Percentiles rank a stretch among this genome's conserved stretches.
phyloP scores from a whole-genome alignment of 2,113 vertebrate species.

The Melanotaenia duboulayi region DNA sequence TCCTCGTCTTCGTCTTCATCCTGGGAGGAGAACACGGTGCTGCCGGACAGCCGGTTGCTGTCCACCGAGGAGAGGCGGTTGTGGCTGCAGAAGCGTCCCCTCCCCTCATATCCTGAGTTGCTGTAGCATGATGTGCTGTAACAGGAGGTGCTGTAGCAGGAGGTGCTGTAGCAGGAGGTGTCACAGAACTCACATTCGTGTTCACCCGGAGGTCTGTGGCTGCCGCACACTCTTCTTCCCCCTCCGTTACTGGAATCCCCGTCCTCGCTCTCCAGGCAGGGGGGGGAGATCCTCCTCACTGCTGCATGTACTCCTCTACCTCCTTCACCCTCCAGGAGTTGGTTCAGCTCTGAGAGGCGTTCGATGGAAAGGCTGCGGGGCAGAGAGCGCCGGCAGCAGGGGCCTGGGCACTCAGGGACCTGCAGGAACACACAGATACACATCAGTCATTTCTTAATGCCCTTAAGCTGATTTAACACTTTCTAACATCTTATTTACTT shows the following conservation, averaged over 20 bases:
- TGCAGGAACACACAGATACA: slow-evolving; percentile 19
- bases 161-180: slow-evolving; percentile 93
- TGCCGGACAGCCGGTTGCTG: slow-evolving; percentile 95
- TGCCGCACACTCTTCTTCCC: slow-evolving; percentile 73
- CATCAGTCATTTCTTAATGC: too few species aligned
- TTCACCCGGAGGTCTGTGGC: slow-evolving; percentile 83
- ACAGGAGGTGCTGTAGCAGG: slow-evolving; percentile 94
- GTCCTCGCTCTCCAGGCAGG: slow-evolving; percentile 85
- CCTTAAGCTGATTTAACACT: neutral
- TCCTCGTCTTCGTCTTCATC: slow-evolving; percentile 96
- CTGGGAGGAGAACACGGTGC: slow-evolving; percentile 97
- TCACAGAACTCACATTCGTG: slow-evolving; percentile 93
- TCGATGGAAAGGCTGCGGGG: slow-evolving; percentile 84
- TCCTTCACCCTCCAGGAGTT: slow-evolving; percentile 83
- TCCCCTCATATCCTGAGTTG: slow-evolving; percentile 90
- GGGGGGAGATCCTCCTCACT: slow-evolving; percentile 60
- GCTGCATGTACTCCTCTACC: slow-evolving; percentile 22
- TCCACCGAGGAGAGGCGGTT: slow-evolving; percentile 95
- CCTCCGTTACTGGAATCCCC: slow-evolving; percentile 67
- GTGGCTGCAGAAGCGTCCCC: slow-evolving; percentile 90
- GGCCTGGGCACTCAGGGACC: slow-evolving; percentile 75
- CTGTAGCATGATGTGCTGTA: slow-evolving; percentile 96
- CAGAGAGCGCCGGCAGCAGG: slow-evolving; percentile 76
- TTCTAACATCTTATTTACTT: too few species aligned
- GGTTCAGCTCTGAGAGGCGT: slow-evolving; percentile 84